A percentile compares a stretch with the other conserved stretches of the same genome.
Conservation (phyloP, 2,113 vertebrate species). For the Lycaon pictus region DNA sequence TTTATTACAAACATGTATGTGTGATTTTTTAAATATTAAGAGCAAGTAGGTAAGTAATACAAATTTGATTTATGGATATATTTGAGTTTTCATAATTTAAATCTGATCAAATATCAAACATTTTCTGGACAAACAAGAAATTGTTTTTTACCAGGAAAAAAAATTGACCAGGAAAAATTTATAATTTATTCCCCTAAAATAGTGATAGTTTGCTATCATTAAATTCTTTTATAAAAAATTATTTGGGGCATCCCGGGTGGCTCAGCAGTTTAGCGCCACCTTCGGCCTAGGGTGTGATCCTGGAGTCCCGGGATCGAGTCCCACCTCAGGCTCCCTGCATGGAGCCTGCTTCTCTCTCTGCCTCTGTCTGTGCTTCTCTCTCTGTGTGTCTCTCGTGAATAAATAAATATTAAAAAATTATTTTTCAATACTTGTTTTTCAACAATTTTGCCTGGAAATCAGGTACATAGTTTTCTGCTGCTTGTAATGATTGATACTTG, state of each 20-base stretch:
- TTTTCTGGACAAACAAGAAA: not conserved
- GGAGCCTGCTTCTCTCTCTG: no score
- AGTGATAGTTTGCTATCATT: not conserved
- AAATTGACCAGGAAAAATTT: not conserved
- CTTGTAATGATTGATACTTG: constrained; percentile 17
- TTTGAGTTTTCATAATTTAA: not conserved
- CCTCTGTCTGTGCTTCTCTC: no score
- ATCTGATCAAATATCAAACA: not conserved
- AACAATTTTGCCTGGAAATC: not conserved
- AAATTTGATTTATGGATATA: not conserved
- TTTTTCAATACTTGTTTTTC: not conserved
- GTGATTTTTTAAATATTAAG: constrained; percentile 7
- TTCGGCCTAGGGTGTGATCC: no score
- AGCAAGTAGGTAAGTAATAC: not conserved
- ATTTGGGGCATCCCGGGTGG: not conserved
- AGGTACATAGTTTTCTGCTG: not conserved
- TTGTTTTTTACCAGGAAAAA: not conserved
- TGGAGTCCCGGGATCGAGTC: no score
- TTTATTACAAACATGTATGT: constrained; percentile 5
- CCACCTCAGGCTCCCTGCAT: no score
- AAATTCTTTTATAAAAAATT: not conserved
- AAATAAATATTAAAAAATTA: no score
- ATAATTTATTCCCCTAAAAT: not conserved
- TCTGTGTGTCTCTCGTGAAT: no score
- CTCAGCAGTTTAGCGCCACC: no score